Evolutionary conservation across 2,797 vertebrate genomes (phyloP).

Genomic region (Prunella strophiata): DNA sequence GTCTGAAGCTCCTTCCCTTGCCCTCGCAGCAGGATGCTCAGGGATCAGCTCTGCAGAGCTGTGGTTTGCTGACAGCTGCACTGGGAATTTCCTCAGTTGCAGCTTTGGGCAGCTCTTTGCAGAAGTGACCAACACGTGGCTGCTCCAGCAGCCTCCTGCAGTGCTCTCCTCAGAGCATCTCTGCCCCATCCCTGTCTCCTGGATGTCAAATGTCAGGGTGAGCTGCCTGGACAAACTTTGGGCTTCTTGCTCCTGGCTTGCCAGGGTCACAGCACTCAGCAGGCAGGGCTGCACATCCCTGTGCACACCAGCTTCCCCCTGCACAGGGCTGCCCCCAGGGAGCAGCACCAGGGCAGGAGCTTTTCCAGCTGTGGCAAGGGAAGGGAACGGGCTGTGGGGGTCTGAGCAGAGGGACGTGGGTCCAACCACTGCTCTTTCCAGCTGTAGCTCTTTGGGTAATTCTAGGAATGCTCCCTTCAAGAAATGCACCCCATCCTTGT

Average conservation of each 20-base stretch:
- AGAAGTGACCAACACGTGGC: neutral
- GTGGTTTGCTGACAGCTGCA: neutral
- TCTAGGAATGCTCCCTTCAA: neutral
- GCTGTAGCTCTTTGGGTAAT: neutral
- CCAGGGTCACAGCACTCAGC: fast-evolving
- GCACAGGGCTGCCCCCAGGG: fast-evolving
- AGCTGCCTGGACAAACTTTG: neutral
- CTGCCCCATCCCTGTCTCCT: neutral
- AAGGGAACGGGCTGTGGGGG: neutral
- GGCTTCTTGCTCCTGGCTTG: neutral
- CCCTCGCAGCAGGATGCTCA: neutral
- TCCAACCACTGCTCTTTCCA: neutral
- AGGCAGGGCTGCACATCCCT: fast-evolving
- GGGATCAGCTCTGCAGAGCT: constrained; percentile 11
- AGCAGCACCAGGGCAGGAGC: neutral
- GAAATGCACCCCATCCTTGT: neutral
- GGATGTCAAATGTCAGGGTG: neutral
- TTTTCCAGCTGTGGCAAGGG: neutral
- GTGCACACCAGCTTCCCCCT: neutral
- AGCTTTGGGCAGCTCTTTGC: constrained; percentile 7
- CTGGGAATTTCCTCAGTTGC: neutral
- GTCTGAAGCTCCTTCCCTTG: neutral
- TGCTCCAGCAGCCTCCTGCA: neutral
- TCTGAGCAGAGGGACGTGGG: neutral
- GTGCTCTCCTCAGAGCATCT: neutral